A percentile compares a stretch with the other conserved stretches of the same genome.
Conservation (phyloP, 30 jellyfish, hydroid and myxozoan genomes). For the Sanderia malayensis region DNA sequence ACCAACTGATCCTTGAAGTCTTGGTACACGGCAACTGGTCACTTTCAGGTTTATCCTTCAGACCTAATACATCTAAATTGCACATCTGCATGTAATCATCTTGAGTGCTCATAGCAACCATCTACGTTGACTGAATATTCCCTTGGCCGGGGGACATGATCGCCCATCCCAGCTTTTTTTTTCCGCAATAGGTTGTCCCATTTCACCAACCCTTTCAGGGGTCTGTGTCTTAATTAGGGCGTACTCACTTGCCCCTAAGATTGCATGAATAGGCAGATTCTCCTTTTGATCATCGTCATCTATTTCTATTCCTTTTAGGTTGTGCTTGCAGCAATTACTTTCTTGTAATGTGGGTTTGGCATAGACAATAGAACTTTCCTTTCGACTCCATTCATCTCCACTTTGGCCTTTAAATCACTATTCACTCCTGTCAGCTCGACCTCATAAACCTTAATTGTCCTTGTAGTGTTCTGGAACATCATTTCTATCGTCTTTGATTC, state of each 20-base stretch:
- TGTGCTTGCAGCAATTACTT: constrained; percentile 31
- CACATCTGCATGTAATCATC: constrained; percentile 68
- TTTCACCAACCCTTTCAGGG: constrained; percentile 56
- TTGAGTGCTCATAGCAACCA: constrained; percentile 33
- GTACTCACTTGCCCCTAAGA: constrained; percentile 57
- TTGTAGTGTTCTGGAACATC: constrained; percentile 39
- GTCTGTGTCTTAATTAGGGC: constrained; percentile 55
- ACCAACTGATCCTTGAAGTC: constrained; percentile 65
- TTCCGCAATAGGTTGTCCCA: constrained; percentile 77
- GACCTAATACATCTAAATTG: constrained; percentile 47
- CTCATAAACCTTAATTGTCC: constrained; percentile 38
- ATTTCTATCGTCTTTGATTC: constrained; percentile 58
- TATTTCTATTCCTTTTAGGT: constrained; percentile 60
- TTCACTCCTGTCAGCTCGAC: constrained; percentile 18
- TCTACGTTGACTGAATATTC: constrained; percentile 12
- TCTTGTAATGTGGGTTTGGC: constrained; percentile 46
- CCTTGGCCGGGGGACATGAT: constrained; percentile 71
- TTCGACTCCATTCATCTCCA: constrained; percentile 47
- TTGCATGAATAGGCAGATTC: constrained; percentile 39
- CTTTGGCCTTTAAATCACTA: constrained; percentile 11
- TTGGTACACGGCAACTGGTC: constrained; percentile 56
- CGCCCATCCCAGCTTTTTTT: constrained; percentile 79
- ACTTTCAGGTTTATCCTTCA: constrained; percentile 63
- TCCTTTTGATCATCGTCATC: constrained; percentile 40
- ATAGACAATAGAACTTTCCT: constrained; percentile 38